Percentiles rank a stretch among this genome's conserved stretches.
Conservation (phyloP, 2,888 invertebrate species). For the Cheilosia grossa region DNA sequence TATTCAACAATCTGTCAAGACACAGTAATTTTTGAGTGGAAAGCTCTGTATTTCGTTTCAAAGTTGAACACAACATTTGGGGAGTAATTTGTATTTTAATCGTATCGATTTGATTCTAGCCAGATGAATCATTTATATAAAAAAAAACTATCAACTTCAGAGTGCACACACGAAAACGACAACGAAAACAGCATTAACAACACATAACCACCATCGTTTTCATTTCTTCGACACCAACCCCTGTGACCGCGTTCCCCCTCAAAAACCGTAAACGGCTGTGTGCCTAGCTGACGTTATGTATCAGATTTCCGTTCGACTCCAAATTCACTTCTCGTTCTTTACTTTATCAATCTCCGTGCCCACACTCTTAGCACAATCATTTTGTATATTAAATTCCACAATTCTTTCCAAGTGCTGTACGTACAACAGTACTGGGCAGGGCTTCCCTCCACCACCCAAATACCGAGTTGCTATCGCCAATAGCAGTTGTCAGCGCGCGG, state of each 20-base stretch:
- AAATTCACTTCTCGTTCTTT: conserved; percentile 72
- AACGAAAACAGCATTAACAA: conserved; percentile 57
- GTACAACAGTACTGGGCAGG: conserved; percentile 41
- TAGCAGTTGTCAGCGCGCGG: conserved; percentile 36
- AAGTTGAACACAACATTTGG: conserved; percentile 1
- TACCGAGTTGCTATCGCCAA: neutral
- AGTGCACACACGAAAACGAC: conserved; percentile 42
- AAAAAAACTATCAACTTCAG: conserved; percentile 39
- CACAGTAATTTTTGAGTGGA: too few species aligned
- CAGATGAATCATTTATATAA: conserved; percentile 58
- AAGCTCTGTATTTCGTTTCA: too few species aligned
- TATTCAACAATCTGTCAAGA: too few species aligned
- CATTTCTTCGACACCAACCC: conserved; percentile 58
- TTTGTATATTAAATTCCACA: conserved; percentile 72
- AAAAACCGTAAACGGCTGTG: conserved; percentile 7
- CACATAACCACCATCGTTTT: conserved; percentile 60
- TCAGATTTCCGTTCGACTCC: conserved; percentile 73
- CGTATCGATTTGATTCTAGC: conserved; percentile 58
- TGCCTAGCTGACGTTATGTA: conserved; percentile 64
- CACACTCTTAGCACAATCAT: conserved; percentile 61
- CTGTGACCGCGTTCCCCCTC: neutral
- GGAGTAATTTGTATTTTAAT: conserved; percentile 30
- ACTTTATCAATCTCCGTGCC: conserved; percentile 69
- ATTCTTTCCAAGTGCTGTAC: conserved; percentile 46
- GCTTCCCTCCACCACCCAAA: conserved; percentile 39